Evolutionary conservation across 2,888 invertebrate species (phyloP).

Genomic region (Eubasilissa splendida): DNA sequence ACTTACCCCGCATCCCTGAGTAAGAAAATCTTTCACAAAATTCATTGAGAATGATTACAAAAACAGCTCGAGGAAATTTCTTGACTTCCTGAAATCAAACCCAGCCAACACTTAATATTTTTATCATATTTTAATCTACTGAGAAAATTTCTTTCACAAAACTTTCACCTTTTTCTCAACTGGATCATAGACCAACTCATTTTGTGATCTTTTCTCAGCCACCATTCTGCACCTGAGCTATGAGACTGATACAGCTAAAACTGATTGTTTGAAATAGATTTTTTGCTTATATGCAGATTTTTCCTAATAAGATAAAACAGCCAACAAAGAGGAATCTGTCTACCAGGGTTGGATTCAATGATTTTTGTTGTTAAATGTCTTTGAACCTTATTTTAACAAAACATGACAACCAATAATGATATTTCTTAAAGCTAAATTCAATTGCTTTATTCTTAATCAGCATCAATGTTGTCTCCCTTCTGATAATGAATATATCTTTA

Average conservation of each 20-base stretch:
- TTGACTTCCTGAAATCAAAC: constrained; percentile 59
- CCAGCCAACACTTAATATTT: constrained; percentile 1
- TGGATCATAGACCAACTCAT: constrained; percentile 43
- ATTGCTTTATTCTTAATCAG: too few species aligned
- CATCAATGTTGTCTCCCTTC: too few species aligned
- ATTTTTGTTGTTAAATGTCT: too few species aligned
- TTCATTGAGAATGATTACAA: constrained; percentile 93
- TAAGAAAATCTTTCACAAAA: constrained; percentile 96
- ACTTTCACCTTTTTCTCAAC: constrained; percentile 45
- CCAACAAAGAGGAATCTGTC: neutral
- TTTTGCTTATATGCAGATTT: constrained; percentile 14
- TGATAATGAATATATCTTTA: too few species aligned
- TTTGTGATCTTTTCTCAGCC: constrained; percentile 9
- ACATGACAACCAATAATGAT: too few species aligned
- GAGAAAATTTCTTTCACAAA: neutral
- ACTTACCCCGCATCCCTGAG: constrained; percentile 93
- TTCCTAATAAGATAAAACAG: constrained; percentile 14
- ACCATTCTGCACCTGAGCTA: constrained; percentile 4
- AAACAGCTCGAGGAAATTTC: constrained; percentile 85
- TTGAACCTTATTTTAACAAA: too few species aligned
- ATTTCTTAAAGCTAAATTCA: too few species aligned
- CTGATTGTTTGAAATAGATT: neutral
- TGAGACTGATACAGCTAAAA: neutral
- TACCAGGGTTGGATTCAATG: neutral
- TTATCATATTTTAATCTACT: neutral